Base-by-base conservation (phyloP, 2,113 vertebrate genomes). In the Mola mola region DNA sequence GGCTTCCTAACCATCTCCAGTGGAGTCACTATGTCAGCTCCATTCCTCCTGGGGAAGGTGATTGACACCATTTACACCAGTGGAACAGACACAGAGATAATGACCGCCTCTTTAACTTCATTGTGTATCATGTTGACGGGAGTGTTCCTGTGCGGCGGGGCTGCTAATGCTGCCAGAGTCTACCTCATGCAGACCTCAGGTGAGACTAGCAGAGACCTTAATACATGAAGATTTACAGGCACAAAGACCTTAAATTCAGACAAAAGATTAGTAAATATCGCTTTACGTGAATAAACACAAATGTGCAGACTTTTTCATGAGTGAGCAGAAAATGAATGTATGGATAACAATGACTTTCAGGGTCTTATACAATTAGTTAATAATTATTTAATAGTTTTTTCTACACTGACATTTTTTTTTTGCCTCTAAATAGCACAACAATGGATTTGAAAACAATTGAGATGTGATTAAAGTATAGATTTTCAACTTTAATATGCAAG, bases 141-240 rank as follows among this genome's bases (percentile, higher is more conserved):
- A 5, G 91, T 96, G 53, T 99, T 99, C 76, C 75, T 99, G 9
- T 95, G 92, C 55, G 97, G 97, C 6, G 96, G 90, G 15, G 94
- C 93, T 13, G 97, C 96, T 29, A 99, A 99, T 0, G 94, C 94
- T 4, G 83, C 89, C 53, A 93, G 96, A 42, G 91, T 99, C 86
- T 99, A 98, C 93, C 93, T 99, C 91, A 99, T 99, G 93, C 92
- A 98, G 65, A 91, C 81, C 31, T 94, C 97, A 92, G 97, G 97
- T 98, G 86, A 92, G 68, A 26, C 6, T 2, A 8, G 11, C 19
- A 8, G 0, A 6, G 16, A 15, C 3, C 17, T 5, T 36, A 24
- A 41, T 48, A 44, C 6, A n/a, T 11, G 2, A 21, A 2, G 17
- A 41, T 15, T 37, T 20, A 53, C 13, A 24, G 13, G 5, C 44